Base-by-base conservation (phyloP, 2,797 vertebrate species). In the Adelosebastes latens region DNA sequence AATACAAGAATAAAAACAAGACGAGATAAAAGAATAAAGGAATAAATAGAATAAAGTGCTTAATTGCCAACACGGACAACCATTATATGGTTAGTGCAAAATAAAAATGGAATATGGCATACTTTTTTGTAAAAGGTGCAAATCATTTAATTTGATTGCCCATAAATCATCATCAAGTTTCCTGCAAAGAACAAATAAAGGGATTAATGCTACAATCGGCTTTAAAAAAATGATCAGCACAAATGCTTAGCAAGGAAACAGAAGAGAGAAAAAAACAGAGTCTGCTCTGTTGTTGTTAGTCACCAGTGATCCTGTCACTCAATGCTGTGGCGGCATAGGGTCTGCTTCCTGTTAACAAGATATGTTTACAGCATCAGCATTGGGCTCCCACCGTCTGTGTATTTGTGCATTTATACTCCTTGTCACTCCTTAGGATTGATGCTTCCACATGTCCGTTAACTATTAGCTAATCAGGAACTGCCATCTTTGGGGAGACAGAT, bases 271-370 rank as follows among this genome's bases (percentile, higher is more conserved):
- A 75, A 77, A 39, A 39, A n/a, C 66, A 59, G 75, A 73, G 75
- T 24, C 65, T 69, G 76, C 56, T 79, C 80, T 88, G 86, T 84
- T 91, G 83, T 83, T 88, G 87, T 91, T 88, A 90, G 90, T 93
- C 88, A 89, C 87, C 88, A 68, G 87, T 79, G 87, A 91, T 90
- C 88, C 88, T 93, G 91, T 95, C 93, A 93, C 90, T 94, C 94
- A 94, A 80, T 79, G 83, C 86, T 83, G 83, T 77, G 83, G 88
- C 52, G 85, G 87, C 90, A 93, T 84, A 80, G 92, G 91, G 86
- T 95, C 82, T 62, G 88, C 93, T 95, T 95, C 94, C 95, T 95
- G 93, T 94, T 94, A 94, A 94, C 94, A 93, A 94, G 94, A 87
- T 88, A 83, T 92, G 90, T 93, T 91, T 92, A 94, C 89, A 92